Percentiles rank a stretch among this genome's conserved stretches.
These are phyloP conservation scores for Phlogophora meticulosa DNA, from an alignment of 2,888 invertebrate species.

Conservation along the genomic window DNA sequence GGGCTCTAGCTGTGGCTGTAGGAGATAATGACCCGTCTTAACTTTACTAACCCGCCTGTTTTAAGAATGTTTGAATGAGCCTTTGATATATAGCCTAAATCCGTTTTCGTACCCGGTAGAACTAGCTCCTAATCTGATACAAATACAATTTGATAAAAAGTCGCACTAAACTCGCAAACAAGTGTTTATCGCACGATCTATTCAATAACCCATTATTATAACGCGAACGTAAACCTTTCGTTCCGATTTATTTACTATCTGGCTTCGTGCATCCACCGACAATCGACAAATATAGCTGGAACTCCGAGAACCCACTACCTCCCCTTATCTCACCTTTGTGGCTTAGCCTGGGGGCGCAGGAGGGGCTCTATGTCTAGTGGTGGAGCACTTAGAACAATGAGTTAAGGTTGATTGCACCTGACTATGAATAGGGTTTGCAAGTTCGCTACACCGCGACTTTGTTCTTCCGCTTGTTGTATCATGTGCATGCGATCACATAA, in stretches of 20 bases:
- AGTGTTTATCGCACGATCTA: constrained; percentile 66
- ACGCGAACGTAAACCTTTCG: constrained; percentile 75
- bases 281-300: constrained; percentile 60
- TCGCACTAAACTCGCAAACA: constrained; percentile 48
- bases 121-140: constrained; percentile 10
- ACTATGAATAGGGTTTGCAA: constrained; percentile 81
- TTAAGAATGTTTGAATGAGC: background rate
- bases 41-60: background rate
- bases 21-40: background rate
- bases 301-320: constrained; percentile 57
- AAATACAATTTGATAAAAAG: constrained; percentile 26
- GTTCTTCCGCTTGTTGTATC: constrained; percentile 81
- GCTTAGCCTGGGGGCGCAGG: constrained; percentile 55
- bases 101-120: background rate
- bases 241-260: constrained; percentile 79
- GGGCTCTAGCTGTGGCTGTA: background rate
- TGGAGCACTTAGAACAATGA: constrained; percentile 80
- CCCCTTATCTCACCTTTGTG: constrained; percentile 22
- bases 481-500: constrained; percentile 74
- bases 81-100: background rate
- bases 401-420: constrained; percentile 88
- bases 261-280: constrained; percentile 80
- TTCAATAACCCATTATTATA: constrained; percentile 75
- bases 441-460: constrained; percentile 72
- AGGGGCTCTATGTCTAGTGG: constrained; percentile 68